phyloP scores from a whole-genome alignment of 2,113 vertebrate species.

The Ivindomyrus marchei region DNA sequence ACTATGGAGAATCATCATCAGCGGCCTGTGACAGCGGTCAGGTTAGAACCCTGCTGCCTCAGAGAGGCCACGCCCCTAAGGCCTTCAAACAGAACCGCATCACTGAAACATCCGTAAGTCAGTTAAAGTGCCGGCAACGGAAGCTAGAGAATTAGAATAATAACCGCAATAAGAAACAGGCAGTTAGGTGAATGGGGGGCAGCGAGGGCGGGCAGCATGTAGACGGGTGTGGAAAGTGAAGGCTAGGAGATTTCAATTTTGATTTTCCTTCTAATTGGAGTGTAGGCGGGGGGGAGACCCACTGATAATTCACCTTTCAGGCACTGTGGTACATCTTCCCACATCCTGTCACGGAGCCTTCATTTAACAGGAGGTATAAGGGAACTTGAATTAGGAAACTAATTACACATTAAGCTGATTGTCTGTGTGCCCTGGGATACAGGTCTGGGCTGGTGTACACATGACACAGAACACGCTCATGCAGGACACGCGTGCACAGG shows the following conservation, averaged over 20 bases:
- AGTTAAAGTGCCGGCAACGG: background rate
- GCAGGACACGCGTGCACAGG: background rate
- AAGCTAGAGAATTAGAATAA: background rate
- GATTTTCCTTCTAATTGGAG: background rate
- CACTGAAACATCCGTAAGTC: background rate
- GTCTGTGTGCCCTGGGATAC: background rate
- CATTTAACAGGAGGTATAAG: background rate
- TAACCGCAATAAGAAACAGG: background rate
- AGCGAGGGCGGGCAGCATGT: background rate
- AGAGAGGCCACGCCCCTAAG: background rate
- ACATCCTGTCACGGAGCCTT: background rate
- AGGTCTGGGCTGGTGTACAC: background rate
- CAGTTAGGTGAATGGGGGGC: background rate
- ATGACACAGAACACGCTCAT: background rate
- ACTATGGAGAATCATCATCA: background rate
- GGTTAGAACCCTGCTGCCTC: background rate
- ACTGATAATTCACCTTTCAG: slow-evolving; percentile 3
- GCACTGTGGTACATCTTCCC: background rate
- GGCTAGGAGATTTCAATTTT: background rate
- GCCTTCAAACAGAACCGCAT: background rate
- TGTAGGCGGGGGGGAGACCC: background rate
- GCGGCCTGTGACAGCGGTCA: background rate
- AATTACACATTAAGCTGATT: background rate
- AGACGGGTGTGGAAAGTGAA: background rate
- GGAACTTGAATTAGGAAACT: background rate